Percentiles rank a stretch among this genome's conserved stretches.
Conservation (phyloP, 2,113 vertebrate genomes). For the Junco hyemalis region DNA sequence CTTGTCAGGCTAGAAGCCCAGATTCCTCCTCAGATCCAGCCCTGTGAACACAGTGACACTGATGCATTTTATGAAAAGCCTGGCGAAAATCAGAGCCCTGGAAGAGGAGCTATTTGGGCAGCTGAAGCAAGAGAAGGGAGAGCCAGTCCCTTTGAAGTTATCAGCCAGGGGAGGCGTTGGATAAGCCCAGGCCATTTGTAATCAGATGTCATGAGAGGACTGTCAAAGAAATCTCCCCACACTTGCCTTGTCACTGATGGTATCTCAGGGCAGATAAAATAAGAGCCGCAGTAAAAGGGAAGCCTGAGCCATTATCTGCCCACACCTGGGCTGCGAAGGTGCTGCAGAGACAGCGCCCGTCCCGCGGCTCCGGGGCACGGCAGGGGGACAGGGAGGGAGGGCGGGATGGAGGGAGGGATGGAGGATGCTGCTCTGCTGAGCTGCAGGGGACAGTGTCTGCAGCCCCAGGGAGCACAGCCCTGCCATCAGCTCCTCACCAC, state of each 20-base stretch:
- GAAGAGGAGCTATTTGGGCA: slow-evolving; percentile 9
- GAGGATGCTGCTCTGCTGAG: background rate
- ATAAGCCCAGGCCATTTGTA: slow-evolving; percentile 42
- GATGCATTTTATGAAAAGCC: background rate
- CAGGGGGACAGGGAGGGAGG: background rate
- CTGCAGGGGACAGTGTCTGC: background rate
- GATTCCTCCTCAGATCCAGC: background rate
- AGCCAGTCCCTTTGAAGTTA: slow-evolving; percentile 58
- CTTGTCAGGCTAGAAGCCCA: background rate
- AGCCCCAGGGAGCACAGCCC: background rate
- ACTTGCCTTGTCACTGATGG: slow-evolving; percentile 64
- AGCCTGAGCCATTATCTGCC: background rate
- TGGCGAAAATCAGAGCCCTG: background rate
- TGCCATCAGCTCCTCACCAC: rapidly evolving
- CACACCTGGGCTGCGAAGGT: background rate
- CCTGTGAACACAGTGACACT: background rate
- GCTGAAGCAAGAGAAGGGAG: background rate
- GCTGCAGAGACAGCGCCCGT: rapidly evolving
- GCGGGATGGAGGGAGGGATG: too few relatives aligned
- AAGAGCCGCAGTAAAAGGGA: slow-evolving; percentile 41
- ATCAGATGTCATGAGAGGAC: slow-evolving; percentile 64
- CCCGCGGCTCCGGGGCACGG: background rate
- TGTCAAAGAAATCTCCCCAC: slow-evolving; percentile 66
- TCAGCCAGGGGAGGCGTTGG: slow-evolving; percentile 3
- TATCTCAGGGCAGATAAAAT: slow-evolving; percentile 61